A percentile compares a stretch with the other conserved stretches of the same genome.
Conservation (phyloP, 2,888 invertebrate species). For the Ectobius pallidus region DNA sequence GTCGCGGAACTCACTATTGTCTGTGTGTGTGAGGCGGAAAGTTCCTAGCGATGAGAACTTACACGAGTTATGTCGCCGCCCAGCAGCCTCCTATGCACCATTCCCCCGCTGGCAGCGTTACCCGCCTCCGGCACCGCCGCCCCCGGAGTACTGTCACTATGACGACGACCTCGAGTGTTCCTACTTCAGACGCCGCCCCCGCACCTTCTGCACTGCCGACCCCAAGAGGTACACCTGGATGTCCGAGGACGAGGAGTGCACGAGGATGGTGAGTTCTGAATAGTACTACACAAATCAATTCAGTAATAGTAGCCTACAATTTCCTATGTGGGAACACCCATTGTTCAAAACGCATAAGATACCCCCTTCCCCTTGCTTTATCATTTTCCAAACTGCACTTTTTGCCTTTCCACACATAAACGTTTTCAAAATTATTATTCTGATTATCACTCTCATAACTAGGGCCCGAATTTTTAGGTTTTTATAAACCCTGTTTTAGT, state of each 20-base stretch:
- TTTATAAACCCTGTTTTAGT: too few relatives aligned
- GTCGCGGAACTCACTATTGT: conserved; percentile 74
- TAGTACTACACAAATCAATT: too few relatives aligned
- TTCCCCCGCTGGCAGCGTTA: conserved; percentile 75
- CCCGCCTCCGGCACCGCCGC: conserved; percentile 38
- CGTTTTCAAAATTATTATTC: too few relatives aligned
- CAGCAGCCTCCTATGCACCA: conserved; percentile 74
- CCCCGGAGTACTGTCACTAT: conserved; percentile 49
- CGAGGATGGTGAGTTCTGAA: conserved; percentile 64
- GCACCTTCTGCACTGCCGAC: conserved; percentile 74
- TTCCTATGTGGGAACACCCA: too few relatives aligned
- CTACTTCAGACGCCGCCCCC: conserved; percentile 80
- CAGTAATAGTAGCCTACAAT: too few relatives aligned
- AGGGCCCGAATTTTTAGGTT: too few relatives aligned
- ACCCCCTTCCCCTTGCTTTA: too few relatives aligned
- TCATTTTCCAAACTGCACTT: too few relatives aligned
- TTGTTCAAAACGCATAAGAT: too few relatives aligned
- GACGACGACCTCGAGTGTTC: conserved; percentile 74
- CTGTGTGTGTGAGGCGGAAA: conserved; percentile 84
- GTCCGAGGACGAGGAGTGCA: conserved; percentile 75
- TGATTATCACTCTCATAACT: too few relatives aligned
- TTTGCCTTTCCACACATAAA: too few relatives aligned
- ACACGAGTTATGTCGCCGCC: conserved; percentile 59
- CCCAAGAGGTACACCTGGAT: conserved; percentile 79
- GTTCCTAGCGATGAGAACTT: conserved; percentile 90